phyloP scores from a whole-genome alignment of 2,113 vertebrate species.

The Ochotona princeps region DNA sequence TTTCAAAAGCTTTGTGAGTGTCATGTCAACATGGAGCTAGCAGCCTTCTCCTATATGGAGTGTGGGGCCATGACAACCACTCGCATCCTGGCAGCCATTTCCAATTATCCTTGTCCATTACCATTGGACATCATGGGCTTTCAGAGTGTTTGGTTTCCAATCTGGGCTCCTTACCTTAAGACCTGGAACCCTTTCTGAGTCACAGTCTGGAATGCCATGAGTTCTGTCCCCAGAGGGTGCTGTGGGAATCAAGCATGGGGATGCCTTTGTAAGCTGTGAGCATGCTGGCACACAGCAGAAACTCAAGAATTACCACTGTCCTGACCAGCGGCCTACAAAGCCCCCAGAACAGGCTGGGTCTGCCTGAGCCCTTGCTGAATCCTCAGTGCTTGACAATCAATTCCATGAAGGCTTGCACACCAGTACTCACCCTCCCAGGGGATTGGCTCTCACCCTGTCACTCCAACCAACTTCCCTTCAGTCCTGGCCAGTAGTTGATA shows the following conservation, averaged over 20 bases:
- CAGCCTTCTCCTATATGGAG: neutral
- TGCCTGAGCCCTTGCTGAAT: neutral
- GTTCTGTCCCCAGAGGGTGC: neutral
- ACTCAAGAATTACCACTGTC: neutral
- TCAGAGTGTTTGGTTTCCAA: neutral
- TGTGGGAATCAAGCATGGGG: too few species aligned
- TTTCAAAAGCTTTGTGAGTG: neutral
- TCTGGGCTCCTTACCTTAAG: neutral
- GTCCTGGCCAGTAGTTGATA: neutral
- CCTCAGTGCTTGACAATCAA: accelerated
- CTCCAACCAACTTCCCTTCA: neutral
- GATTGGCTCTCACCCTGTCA: neutral
- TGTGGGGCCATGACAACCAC: too few species aligned
- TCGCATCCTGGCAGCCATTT: too few species aligned
- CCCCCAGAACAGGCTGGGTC: accelerated
- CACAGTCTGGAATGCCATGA: neutral
- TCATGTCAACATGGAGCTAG: too few species aligned
- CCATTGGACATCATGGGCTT: neutral
- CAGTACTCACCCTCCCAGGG: accelerated
- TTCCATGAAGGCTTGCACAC: accelerated
- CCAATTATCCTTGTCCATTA: too few species aligned
- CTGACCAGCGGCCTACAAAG: neutral
- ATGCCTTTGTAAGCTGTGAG: accelerated
- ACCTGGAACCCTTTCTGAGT: neutral
- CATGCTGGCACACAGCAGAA: neutral